Evolutionary conservation across 2,113 vertebrate species (phyloP).

Genomic region (Atherinomorus stipes): DNA sequence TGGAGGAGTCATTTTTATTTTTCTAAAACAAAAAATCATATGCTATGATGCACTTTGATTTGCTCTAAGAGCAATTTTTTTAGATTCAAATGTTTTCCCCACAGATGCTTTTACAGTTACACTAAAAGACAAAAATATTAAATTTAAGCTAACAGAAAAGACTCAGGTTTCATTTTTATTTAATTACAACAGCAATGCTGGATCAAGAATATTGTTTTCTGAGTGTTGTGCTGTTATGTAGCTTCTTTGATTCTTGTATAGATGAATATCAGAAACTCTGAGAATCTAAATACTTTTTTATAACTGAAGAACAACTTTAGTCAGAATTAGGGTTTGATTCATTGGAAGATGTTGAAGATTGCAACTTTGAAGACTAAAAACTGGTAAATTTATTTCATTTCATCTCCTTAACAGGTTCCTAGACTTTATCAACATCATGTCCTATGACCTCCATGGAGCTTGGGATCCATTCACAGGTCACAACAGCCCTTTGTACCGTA

Average conservation of each 20-base stretch:
- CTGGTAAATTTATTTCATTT: background rate
- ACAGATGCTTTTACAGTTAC: background rate
- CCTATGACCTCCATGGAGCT: constrained; percentile 84
- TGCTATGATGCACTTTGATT: too few relatives aligned
- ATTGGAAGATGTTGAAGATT: background rate
- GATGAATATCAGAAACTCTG: too few relatives aligned
- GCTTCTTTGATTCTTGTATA: too few relatives aligned
- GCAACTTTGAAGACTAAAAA: background rate
- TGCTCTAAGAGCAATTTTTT: too few relatives aligned
- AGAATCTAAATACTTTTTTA: too few relatives aligned
- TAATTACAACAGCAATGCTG: too few relatives aligned
- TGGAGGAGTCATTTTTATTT: too few relatives aligned
- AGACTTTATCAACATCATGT: constrained; percentile 84
- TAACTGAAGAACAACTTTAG: too few relatives aligned
- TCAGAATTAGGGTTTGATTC: background rate
- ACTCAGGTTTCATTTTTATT: too few relatives aligned
- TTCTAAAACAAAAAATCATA: too few relatives aligned
- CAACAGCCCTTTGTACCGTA: constrained; percentile 79
- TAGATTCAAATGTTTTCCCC: background rate
- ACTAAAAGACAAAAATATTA: background rate
- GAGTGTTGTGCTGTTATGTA: too few relatives aligned
- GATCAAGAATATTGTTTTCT: too few relatives aligned
- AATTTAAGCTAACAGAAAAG: background rate
- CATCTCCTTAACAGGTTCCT: constrained; percentile 63
- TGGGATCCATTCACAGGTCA: constrained; percentile 82